Base-by-base conservation (phyloP, 1,140 invertebrate genomes). In the Helicoverpa zea region DNA sequence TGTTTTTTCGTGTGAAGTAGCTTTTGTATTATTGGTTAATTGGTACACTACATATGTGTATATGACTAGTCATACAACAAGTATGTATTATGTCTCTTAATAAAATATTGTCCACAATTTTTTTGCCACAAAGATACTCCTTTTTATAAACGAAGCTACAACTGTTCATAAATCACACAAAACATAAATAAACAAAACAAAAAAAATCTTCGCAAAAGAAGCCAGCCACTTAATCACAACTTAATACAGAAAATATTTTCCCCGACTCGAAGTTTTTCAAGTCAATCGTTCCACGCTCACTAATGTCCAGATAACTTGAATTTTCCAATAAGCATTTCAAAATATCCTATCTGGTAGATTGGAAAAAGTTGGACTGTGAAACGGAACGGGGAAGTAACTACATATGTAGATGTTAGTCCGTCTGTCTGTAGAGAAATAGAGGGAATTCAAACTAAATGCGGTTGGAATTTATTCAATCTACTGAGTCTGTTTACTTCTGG, bases 301-400 rank as follows among this genome's bases (percentile, higher is more conserved):
- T 63, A 64, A 64, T 76, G 47, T 63, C 18, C 35, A 58, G 72
- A 61, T 52, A 76, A 76, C 18, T 64, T 76, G 59, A 51, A 76
- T 76, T 76, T 75, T 76, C 74, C 74, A 76, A 76, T 76, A 76
- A 76, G 47, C 74, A 76, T 76, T 76, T 76, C 64, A 63, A 76
- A 76, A 63, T 76, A 64, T 63, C 59, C 54, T 76, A 30, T 63
- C 74, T 64, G n/a, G 23, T 59, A 76, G 58, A 76, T 76, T 76
- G 74, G 59, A 76, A 76, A 76, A 76, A 76, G 58, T 76, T 76
- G 4, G 59, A n/a, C 74, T n/a, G 74, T 63, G 23, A 18, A 59
- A 16, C 64, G n/a, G 47, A 47, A 43, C 47, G 64, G 47, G n/a
- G n/a, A 23, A 49, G 43, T 49, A 23, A 18, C 14, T 68, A 23